phyloP scores from a whole-genome alignment of 1,140 invertebrate genomes.

The Tribolium madens region DNA sequence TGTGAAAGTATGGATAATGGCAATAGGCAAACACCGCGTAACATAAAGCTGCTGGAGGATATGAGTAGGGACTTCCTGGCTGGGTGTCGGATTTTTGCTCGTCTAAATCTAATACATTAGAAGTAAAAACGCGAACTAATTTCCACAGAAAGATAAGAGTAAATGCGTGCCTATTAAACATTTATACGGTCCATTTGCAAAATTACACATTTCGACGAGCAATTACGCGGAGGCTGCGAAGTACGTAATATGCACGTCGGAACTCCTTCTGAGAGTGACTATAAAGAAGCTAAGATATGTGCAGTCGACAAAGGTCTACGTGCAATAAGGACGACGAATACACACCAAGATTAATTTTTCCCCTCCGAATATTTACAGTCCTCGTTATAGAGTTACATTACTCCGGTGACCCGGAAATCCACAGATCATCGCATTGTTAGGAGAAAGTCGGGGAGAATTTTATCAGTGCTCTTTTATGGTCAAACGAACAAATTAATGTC shows the following conservation, averaged over 20 bases:
- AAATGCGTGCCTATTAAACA: constrained; percentile 50
- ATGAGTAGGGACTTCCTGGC: constrained; percentile 26
- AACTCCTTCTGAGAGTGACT: constrained; percentile 45
- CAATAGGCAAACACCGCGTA: constrained; percentile 11
- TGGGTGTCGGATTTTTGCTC: constrained; percentile 9
- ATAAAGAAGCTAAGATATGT: constrained; percentile 49
- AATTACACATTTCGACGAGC: constrained; percentile 52
- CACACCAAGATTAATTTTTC: constrained; percentile 35
- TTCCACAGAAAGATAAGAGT: constrained; percentile 43
- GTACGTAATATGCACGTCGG: constrained; percentile 45
- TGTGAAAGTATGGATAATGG: constrained; percentile 27
- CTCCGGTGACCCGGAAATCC: constrained; percentile 39
- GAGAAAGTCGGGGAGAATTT: constrained; percentile 31
- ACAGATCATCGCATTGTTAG: constrained; percentile 36
- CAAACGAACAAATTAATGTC: constrained; percentile 29
- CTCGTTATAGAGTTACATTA: constrained; percentile 18
- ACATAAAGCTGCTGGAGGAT: constrained; percentile 24
- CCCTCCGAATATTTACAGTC: constrained; percentile 19
- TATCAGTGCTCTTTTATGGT: constrained; percentile 31
- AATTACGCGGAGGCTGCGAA: constrained; percentile 49
- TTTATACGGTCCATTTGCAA: constrained; percentile 52
- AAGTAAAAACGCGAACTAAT: constrained; percentile 46
- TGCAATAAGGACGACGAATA: constrained; percentile 14
- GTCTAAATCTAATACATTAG: constrained; percentile 10
- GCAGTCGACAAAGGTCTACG: constrained; percentile 38